A percentile compares a stretch with the other conserved stretches of the same genome.
These are phyloP conservation scores for Cyprinodon brontotheroides DNA, from an alignment of 2,113 vertebrate species.

Conservation along the genomic window DNA sequence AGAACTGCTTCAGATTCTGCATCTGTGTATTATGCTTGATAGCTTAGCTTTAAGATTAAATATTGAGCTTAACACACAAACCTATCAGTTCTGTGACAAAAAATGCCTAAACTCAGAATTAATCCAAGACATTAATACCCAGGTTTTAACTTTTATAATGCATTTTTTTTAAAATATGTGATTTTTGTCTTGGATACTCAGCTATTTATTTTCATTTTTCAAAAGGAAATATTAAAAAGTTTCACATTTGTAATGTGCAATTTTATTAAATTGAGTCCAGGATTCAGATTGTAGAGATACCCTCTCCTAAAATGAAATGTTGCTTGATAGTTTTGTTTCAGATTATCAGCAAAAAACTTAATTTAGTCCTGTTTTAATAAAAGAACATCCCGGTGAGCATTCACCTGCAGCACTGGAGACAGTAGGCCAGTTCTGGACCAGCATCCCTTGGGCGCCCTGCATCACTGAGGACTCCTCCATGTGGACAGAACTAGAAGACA, in stretches of 20 bases:
- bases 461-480: constrained; percentile 93
- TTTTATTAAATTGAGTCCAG: background rate
- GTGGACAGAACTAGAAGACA: constrained; percentile 87
- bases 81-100: too few species aligned
- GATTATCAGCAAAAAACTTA: background rate
- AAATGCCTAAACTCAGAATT: too few species aligned
- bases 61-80: background rate
- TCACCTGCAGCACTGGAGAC: constrained; percentile 96
- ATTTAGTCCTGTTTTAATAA: background rate
- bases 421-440: constrained; percentile 98
- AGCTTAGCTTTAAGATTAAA: background rate
- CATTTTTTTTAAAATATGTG: background rate
- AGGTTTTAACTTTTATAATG: background rate
- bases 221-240: background rate
- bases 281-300: background rate
- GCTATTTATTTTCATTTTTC: background rate
- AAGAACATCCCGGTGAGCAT: constrained; percentile 53
- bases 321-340: background rate
- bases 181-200: background rate
- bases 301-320: too few species aligned
- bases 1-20: background rate
- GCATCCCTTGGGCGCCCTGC: constrained; percentile 90
- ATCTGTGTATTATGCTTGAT: background rate
- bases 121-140: background rate
- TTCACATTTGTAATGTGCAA: background rate